Percentiles rank a stretch among this genome's conserved stretches.
These are phyloP conservation scores for Achroia grisella DNA, from an alignment of 1,140 invertebrate genomes.

Conservation along the genomic window DNA sequence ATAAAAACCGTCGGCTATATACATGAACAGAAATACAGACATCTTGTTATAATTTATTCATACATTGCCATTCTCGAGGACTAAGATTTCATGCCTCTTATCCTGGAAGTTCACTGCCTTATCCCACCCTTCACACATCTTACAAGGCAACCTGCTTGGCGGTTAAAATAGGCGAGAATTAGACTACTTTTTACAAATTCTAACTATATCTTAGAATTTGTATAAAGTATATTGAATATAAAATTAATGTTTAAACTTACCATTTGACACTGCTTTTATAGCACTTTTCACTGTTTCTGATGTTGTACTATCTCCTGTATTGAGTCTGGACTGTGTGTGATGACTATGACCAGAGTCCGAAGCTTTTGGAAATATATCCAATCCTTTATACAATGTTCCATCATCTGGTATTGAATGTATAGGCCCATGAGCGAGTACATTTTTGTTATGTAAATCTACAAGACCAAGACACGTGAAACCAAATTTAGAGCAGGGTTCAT, in stretches of 20 bases:
- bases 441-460: conserved; percentile 77
- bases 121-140: too few species aligned
- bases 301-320: conserved; percentile 51
- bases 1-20: too few species aligned
- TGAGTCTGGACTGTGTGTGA: conserved; percentile 45
- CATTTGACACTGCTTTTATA: conserved; percentile 52
- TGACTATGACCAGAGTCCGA: conserved; percentile 53
- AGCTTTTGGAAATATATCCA: conserved; percentile 47
- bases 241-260: conserved; percentile 31
- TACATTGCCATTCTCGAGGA: too few species aligned
- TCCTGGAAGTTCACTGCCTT: too few species aligned
- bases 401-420: conserved; percentile 54
- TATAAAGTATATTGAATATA: too few species aligned
- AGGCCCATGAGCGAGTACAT: conserved; percentile 24
- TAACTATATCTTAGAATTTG: too few species aligned
- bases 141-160: too few species aligned
- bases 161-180: too few species aligned
- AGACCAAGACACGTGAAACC: conserved; percentile 93
- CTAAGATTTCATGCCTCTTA: too few species aligned
- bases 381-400: conserved; percentile 36
- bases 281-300: conserved; percentile 54
- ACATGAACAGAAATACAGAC: too few species aligned
- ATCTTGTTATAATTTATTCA: too few species aligned
- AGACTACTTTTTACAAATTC: too few species aligned
- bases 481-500: conserved; percentile 93